These are phyloP conservation scores for Meloidogyne exigua DNA, from an alignment of 1,140 invertebrate species.

Conservation along the genomic window DNA sequence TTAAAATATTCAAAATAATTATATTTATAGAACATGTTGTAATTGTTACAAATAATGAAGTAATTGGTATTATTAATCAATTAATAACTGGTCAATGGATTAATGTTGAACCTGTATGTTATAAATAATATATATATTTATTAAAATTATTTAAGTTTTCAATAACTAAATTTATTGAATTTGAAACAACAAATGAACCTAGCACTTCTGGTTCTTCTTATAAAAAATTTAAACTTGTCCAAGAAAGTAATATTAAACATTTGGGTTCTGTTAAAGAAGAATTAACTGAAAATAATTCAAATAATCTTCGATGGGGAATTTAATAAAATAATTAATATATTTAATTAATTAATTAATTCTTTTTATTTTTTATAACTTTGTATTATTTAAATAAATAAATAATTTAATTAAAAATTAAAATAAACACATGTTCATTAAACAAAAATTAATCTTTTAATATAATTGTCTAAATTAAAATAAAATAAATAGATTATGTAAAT, in stretches of 20 bases:
- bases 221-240: background rate
- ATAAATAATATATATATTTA: background rate
- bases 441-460: no score
- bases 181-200: background rate
- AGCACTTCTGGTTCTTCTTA: background rate
- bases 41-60: background rate
- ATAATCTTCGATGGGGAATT: background rate
- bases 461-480: no score
- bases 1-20: background rate
- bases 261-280: background rate
- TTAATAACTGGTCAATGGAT: background rate
- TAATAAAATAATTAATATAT: background rate
- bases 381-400: no score
- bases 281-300: background rate
- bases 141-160: background rate
- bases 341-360: no score
- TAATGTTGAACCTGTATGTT: background rate
- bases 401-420: no score
- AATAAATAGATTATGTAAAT: no score
- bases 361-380: no score
- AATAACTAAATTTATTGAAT: slow-evolving; percentile 5
- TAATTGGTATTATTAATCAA: background rate
- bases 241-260: slow-evolving; percentile 5
- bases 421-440: no score
- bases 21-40: background rate